Percentiles rank a stretch among this genome's conserved stretches.
phyloP scores from a whole-genome alignment of 1,140 invertebrate species.

The Frieseomelitta varia region DNA sequence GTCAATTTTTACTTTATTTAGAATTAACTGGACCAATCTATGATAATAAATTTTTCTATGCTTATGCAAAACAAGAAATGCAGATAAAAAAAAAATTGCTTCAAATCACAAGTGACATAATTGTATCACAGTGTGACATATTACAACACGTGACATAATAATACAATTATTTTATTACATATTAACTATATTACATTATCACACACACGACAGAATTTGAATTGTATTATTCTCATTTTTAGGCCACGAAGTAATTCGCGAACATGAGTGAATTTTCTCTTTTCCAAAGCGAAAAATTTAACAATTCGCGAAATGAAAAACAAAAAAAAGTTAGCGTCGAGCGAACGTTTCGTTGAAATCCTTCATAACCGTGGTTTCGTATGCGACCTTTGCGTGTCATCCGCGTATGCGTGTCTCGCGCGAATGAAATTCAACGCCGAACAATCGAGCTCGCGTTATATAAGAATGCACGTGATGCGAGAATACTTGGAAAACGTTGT shows the following conservation, averaged over 20 bases:
- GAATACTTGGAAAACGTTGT: neutral
- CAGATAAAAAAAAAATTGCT: too few relatives aligned
- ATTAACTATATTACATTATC: too few relatives aligned
- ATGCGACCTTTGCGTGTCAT: slow-evolving; percentile 2
- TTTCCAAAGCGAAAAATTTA: neutral
- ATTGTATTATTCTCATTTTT: neutral
- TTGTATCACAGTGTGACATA: too few relatives aligned
- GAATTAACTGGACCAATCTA: too few relatives aligned
- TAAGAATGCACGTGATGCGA: neutral
- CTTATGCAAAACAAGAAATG: too few relatives aligned
- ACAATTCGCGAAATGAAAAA: neutral
- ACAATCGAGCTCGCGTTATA: neutral
- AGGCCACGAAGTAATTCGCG: neutral
- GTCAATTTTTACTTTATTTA: too few relatives aligned
- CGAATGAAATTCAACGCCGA: too few relatives aligned
- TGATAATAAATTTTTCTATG: too few relatives aligned
- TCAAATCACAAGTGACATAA: too few relatives aligned
- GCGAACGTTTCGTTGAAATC: neutral
- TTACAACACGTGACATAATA: too few relatives aligned
- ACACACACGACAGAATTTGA: neutral
- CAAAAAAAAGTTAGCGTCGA: neutral
- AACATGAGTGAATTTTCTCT: neutral
- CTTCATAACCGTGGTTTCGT: neutral
- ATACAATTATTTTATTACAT: too few relatives aligned
- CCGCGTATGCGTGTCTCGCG: neutral